Conservation (phyloP, 2,113 vertebrate species). For the Sarotherodon lohbergeri region DNA sequence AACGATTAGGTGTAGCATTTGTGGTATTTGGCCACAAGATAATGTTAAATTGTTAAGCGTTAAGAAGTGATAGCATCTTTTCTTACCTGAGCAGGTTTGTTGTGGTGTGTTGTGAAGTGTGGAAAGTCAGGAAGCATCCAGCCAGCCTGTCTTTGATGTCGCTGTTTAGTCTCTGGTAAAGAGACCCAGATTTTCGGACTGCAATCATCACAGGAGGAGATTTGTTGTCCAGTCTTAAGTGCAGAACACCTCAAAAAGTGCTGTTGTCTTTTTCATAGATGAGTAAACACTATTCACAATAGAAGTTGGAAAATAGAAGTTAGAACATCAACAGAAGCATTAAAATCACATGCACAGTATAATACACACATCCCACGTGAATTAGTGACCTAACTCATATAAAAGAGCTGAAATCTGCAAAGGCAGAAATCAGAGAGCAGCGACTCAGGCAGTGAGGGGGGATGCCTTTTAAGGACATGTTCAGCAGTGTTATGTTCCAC, state of each 20-base stretch:
- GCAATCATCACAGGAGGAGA: conserved; percentile 25
- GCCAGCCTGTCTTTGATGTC: conserved; percentile 21
- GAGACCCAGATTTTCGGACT: conserved; percentile 32
- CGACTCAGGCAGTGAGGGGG: conserved; percentile 10
- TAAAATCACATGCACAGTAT: not conserved
- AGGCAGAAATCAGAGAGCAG: conserved; percentile 38
- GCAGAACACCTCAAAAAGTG: not conserved
- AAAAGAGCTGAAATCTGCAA: conserved; percentile 35
- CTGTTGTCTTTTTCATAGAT: not conserved
- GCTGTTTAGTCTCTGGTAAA: conserved; percentile 39
- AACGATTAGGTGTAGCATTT: not conserved
- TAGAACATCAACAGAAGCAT: not conserved
- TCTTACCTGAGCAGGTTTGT: conserved; percentile 79
- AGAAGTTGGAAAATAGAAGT: not conserved
- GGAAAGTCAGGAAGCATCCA: not conserved
- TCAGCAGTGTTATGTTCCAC: conserved; percentile 47
- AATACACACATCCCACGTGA: not conserved
- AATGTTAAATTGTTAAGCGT: not conserved
- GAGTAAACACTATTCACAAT: not conserved
- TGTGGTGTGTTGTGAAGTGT: conserved; percentile 16
- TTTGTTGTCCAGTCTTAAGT: not conserved
- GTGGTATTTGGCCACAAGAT: not conserved
- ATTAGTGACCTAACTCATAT: not conserved
- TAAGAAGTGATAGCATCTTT: not conserved
- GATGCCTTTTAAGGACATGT: conserved; percentile 75